Conservation (phyloP, 2,888 invertebrate species). For the Carabus problematicus region DNA sequence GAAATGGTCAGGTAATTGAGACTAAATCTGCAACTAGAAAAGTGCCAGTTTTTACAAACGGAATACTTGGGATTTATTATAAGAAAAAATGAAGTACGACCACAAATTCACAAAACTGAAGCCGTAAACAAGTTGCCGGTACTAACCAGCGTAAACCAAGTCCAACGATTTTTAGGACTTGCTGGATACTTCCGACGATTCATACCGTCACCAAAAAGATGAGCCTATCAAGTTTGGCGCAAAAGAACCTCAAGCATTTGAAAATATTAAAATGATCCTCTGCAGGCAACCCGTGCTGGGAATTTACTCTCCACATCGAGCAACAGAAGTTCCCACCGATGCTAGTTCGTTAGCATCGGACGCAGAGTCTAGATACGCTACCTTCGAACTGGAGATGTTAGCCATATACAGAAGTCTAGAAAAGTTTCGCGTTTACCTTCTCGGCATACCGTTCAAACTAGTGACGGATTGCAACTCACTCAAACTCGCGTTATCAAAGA, state of each 20-base stretch:
- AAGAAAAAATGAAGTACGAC: too few relatives aligned
- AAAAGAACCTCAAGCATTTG: not conserved
- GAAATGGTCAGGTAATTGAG: too few relatives aligned
- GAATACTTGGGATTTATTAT: too few relatives aligned
- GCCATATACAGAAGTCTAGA: not conserved
- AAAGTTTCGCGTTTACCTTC: not conserved
- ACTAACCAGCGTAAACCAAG: not conserved
- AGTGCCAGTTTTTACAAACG: too few relatives aligned
- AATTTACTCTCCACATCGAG: conserved; percentile 2
- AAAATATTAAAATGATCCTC: not conserved
- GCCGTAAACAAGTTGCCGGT: not conserved
- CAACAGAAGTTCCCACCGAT: conserved; percentile 11
- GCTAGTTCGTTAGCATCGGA: not conserved
- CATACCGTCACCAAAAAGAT: conserved; percentile 2
- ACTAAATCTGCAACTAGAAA: too few relatives aligned
- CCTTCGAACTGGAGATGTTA: not conserved
- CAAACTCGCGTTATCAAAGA: not conserved
- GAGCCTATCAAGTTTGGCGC: not conserved
- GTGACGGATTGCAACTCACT: conserved; percentile 5
- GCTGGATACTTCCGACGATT: conserved; percentile 12
- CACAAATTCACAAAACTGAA: too few relatives aligned
- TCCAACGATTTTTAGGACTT: not conserved
- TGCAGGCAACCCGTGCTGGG: conserved; percentile 1
- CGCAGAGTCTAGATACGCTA: conserved; percentile 2
- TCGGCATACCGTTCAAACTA: conserved; percentile 13